Percentiles rank a stretch among this genome's conserved stretches.
phyloP scores from a whole-genome alignment of 1,140 invertebrate genomes.

The Amyelois transitella region DNA sequence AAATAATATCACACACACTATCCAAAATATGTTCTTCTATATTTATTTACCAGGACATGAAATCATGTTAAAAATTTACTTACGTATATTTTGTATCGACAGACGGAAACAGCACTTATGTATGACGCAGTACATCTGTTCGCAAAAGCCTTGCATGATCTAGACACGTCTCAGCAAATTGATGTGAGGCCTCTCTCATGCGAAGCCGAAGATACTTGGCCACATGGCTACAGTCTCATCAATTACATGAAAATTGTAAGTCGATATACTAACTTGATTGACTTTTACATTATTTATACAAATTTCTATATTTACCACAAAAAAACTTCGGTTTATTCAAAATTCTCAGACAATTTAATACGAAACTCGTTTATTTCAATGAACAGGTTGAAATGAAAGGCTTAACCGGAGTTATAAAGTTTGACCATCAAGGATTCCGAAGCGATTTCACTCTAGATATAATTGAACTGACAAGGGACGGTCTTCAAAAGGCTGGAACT shows the following conservation, averaged over 20 bases:
- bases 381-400: constrained; percentile 91
- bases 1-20: too few relatives aligned
- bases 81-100: constrained; percentile 14
- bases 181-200: constrained; percentile 92
- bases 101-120: constrained; percentile 96
- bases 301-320: background rate
- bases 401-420: constrained; percentile 93
- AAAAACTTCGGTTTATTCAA: background rate
- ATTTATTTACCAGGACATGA: too few relatives aligned
- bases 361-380: constrained; percentile 21
- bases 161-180: constrained; percentile 92
- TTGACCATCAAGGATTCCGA: constrained; percentile 94
- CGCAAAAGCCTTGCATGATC: constrained; percentile 92
- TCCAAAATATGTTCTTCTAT: too few relatives aligned
- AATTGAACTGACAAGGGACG: constrained; percentile 88
- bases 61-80: too few relatives aligned
- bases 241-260: constrained; percentile 98
- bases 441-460: constrained; percentile 94
- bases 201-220: constrained; percentile 93
- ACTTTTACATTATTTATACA: too few relatives aligned
- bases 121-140: constrained; percentile 97
- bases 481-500: constrained; percentile 87
- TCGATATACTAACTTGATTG: too few relatives aligned
- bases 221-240: constrained; percentile 93
- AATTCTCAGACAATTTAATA: constrained; percentile 1